phyloP scores from a whole-genome alignment of 1,140 invertebrate genomes.

The Hylyphantes graminicola region DNA sequence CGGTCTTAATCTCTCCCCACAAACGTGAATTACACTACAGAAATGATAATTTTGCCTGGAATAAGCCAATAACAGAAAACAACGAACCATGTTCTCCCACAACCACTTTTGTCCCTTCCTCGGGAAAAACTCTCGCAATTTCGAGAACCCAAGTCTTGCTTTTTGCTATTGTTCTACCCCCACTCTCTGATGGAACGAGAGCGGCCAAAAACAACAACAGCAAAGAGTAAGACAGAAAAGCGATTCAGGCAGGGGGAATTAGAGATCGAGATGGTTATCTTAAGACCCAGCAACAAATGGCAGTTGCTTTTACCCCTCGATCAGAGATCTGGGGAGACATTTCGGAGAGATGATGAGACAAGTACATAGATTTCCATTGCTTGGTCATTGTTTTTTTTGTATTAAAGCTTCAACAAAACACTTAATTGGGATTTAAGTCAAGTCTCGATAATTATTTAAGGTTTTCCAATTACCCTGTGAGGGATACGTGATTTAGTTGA shows the following conservation, averaged over 20 bases:
- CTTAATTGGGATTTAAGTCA: no score
- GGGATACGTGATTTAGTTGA: no score
- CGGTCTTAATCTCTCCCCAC: no score
- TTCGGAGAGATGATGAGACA: background rate
- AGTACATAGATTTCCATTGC: background rate
- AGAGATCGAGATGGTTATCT: constrained; percentile 53
- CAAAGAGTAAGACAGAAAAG: constrained; percentile 45
- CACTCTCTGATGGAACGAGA: background rate
- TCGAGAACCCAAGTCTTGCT: constrained; percentile 3
- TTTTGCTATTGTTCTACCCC: constrained; percentile 14
- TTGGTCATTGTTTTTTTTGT: background rate
- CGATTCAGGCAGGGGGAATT: constrained; percentile 46
- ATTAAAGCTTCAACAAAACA: no score
- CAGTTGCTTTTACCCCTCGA: constrained; percentile 14
- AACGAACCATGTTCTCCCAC: no score
- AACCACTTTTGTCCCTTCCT: no score
- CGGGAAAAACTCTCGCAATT: constrained; percentile 34
- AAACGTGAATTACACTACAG: no score
- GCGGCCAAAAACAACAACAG: background rate
- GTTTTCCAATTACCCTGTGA: no score
- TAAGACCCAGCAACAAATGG: constrained; percentile 55
- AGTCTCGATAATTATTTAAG: no score
- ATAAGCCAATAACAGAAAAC: no score
- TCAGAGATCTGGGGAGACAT: constrained; percentile 13
- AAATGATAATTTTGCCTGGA: no score